Conservation (phyloP, 2,888 invertebrate species). For the Bellardia bayeri region DNA sequence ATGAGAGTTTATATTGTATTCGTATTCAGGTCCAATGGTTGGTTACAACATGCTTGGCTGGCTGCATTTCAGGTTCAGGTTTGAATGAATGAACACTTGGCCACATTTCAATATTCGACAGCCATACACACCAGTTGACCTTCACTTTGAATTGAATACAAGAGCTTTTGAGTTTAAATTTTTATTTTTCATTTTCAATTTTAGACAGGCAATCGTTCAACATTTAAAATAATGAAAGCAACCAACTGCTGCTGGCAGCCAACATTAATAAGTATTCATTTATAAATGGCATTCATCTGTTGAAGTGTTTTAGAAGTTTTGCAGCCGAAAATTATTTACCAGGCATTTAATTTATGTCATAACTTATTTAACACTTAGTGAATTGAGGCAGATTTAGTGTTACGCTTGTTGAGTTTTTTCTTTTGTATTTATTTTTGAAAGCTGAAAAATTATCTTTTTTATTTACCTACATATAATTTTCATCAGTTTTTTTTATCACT, state of each 20-base stretch:
- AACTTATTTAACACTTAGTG: constrained; percentile 6
- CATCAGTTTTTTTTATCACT: neutral
- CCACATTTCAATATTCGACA: constrained; percentile 53
- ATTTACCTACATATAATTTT: constrained; percentile 30
- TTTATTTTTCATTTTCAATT: constrained; percentile 28
- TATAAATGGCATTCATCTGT: constrained; percentile 19
- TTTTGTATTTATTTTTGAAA: neutral
- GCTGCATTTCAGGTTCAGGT: constrained; percentile 60
- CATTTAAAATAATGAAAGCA: constrained; percentile 1
- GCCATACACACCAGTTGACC: constrained; percentile 61
- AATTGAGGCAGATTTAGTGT: constrained; percentile 36
- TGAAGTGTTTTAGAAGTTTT: constrained; percentile 2
- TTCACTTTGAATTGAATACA: constrained; percentile 71
- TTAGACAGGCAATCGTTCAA: constrained; percentile 35
- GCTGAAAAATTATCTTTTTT: neutral
- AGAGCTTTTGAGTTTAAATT: constrained; percentile 58
- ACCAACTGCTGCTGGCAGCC: constrained; percentile 21
- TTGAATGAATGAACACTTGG: constrained; percentile 60
- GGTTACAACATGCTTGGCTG: constrained; percentile 31
- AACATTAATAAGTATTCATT: constrained; percentile 6
- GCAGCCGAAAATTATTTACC: constrained; percentile 6
- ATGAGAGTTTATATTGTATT: neutral
- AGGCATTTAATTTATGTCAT: constrained; percentile 7
- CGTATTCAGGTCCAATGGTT: constrained; percentile 47
- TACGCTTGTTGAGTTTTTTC: neutral